These are phyloP conservation scores for Phrynocephalus guinanensis DNA, from an alignment of 2,797 vertebrate genomes.

Conservation along the genomic window DNA sequence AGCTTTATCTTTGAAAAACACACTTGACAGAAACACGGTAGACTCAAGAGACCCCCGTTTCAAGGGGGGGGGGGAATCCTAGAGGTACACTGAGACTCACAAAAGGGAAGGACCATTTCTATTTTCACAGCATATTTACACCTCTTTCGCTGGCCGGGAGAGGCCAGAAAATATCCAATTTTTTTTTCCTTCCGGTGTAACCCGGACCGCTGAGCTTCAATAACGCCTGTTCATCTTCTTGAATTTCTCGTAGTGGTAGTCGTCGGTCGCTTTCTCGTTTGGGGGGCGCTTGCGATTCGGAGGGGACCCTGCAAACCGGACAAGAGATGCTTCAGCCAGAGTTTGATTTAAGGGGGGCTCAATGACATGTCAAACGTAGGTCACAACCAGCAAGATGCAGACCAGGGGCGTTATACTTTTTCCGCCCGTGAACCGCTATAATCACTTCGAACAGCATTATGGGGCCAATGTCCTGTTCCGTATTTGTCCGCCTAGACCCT, in stretches of 20 bases:
- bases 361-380: too few species aligned
- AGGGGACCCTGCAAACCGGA: slow-evolving; percentile 76
- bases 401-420: too few species aligned
- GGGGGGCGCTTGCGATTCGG: slow-evolving; percentile 94
- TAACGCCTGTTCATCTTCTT: slow-evolving; percentile 99
- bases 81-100: neutral
- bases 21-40: slow-evolving; percentile 32
- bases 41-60: slow-evolving; percentile 42
- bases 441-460: too few species aligned
- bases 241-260: slow-evolving; percentile 99
- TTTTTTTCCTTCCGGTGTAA: rapidly evolving
- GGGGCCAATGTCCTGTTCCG: too few species aligned
- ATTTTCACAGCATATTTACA: neutral
- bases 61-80: slow-evolving; percentile 36
- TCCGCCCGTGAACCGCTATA: too few species aligned
- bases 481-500: too few species aligned
- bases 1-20: slow-evolving; percentile 52
- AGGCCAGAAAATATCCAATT: neutral
- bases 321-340: too few species aligned
- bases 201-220: slow-evolving; percentile 66
- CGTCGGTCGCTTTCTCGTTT: slow-evolving; percentile 96
- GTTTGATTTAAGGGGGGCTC: neutral
- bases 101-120: neutral
- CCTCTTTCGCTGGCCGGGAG: neutral
- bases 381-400: too few species aligned